Evolutionary conservation across 2,113 vertebrate species (phyloP).

Genomic region (Equus quagga): DNA sequence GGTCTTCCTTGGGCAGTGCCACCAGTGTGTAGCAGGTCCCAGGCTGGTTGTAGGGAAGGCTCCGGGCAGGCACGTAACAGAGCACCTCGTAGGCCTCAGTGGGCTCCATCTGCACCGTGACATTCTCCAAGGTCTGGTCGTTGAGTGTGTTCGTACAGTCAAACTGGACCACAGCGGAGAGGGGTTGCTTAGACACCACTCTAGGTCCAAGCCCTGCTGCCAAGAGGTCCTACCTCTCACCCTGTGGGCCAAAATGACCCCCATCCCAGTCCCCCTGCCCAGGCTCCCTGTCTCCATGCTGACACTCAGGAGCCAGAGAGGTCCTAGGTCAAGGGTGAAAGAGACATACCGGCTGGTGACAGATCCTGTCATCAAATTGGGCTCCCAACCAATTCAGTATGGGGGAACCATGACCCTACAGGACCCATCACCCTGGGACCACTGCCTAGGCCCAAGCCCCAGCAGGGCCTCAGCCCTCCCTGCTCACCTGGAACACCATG

Average conservation of each 20-base stretch:
- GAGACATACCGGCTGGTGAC: slow-evolving; percentile 54
- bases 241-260: neutral
- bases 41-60: slow-evolving; percentile 90
- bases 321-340: neutral
- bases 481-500: slow-evolving; percentile 91
- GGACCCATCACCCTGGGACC: neutral
- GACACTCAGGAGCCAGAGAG: neutral
- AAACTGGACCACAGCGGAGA: slow-evolving; percentile 84
- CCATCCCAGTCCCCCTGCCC: no score
- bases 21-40: slow-evolving; percentile 90
- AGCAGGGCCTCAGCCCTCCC: neutral
- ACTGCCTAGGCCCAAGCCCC: neutral
- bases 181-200: neutral
- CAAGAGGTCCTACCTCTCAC: neutral
- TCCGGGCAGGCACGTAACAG: slow-evolving; percentile 86
- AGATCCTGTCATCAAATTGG: accelerated
- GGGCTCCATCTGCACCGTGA: slow-evolving; percentile 91
- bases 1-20: slow-evolving; percentile 89
- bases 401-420: accelerated
- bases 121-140: slow-evolving; percentile 90
- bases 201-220: no score
- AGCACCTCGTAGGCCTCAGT: slow-evolving; percentile 91
- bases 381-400: neutral
- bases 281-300: neutral
- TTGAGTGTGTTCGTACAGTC: slow-evolving; percentile 92